Percentiles rank a stretch among this genome's conserved stretches.
Evolutionary conservation across 2,797 vertebrate species (phyloP).

Genomic region (Amniataba percoides): DNA sequence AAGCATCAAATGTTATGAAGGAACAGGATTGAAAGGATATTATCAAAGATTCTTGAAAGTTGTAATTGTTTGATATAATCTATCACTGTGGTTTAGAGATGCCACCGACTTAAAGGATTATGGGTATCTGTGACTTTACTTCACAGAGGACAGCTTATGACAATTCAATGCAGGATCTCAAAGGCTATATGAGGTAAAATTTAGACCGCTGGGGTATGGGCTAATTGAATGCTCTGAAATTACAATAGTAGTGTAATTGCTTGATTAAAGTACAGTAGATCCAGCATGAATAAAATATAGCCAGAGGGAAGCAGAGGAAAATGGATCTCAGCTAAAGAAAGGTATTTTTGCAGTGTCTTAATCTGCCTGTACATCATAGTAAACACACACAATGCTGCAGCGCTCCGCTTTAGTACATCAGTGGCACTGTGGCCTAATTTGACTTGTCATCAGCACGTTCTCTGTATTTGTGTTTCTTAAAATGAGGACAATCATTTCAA

Average conservation of each 20-base stretch:
- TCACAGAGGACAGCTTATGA: conserved; percentile 37
- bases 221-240: conserved; percentile 50
- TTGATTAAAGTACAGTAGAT: conserved; percentile 48
- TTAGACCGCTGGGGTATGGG: conserved; percentile 8
- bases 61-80: conserved; percentile 62
- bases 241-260: conserved; percentile 41
- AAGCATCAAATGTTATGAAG: conserved; percentile 38
- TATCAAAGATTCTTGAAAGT: conserved; percentile 56
- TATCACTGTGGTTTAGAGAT: conserved; percentile 13
- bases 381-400: conserved; percentile 4
- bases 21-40: conserved; percentile 51
- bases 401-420: conserved; percentile 14
- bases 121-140: conserved; percentile 30
- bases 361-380: conserved; percentile 20
- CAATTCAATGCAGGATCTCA: conserved; percentile 29
- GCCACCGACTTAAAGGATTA: conserved; percentile 43
- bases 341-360: conserved; percentile 7
- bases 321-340: neutral
- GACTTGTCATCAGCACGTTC: conserved; percentile 23
- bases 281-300: conserved; percentile 40
- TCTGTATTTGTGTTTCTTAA: conserved; percentile 17
- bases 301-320: conserved; percentile 16
- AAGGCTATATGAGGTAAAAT: conserved; percentile 39
- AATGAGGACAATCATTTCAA: conserved; percentile 11
- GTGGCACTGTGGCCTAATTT: conserved; percentile 1